phyloP scores from a whole-genome alignment of 1,140 invertebrate genomes.

The Atta colombica region DNA sequence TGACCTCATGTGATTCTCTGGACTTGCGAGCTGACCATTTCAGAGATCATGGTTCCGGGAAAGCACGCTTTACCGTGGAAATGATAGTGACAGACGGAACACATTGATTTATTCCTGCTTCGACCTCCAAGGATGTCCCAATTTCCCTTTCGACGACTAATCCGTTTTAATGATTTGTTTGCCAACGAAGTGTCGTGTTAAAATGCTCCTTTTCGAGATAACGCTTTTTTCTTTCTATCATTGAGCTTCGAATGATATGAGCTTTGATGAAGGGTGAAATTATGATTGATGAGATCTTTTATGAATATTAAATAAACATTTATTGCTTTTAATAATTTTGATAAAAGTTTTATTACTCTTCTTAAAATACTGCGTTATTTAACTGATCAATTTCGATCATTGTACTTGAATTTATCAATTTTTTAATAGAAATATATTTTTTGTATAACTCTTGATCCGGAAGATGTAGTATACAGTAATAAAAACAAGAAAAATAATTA shows the following conservation, averaged over 20 bases:
- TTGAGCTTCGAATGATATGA: neutral
- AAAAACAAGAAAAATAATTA: conserved; percentile 3
- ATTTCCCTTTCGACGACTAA: neutral
- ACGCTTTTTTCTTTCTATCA: neutral
- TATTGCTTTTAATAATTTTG: neutral
- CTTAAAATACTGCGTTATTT: neutral
- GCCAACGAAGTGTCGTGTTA: neutral
- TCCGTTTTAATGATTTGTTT: conserved; percentile 47
- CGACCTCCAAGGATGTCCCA: neutral
- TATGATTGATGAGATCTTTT: neutral
- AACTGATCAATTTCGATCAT: neutral
- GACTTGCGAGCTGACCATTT: neutral
- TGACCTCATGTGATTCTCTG: neutral
- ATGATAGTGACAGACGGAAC: neutral
- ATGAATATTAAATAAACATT: conserved; percentile 12
- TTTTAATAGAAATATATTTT: neutral
- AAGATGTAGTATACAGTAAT: neutral
- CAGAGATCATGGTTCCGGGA: neutral
- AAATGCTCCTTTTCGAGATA: neutral
- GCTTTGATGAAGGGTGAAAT: neutral
- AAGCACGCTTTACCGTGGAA: conserved; percentile 4
- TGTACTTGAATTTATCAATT: neutral
- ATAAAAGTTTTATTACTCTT: neutral
- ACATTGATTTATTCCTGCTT: neutral
- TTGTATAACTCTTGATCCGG: neutral